Percentiles rank a stretch among this genome's conserved stretches.
phyloP scores from a whole-genome alignment of 2,113 vertebrate species.

The Acanthochromis polyacanthus region DNA sequence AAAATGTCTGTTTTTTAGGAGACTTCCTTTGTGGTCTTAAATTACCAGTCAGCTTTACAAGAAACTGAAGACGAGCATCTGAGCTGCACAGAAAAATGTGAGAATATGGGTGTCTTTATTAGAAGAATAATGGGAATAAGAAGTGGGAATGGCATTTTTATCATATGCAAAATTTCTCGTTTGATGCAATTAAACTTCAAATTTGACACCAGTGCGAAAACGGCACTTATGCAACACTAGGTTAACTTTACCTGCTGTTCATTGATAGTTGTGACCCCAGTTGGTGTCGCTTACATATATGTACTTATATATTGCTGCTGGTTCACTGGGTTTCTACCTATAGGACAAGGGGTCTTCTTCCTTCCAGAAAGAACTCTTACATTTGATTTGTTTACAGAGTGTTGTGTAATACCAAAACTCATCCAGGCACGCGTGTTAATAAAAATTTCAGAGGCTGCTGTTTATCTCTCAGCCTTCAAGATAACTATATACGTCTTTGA shows the following conservation, averaged over 20 bases:
- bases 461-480: slow-evolving; percentile 62
- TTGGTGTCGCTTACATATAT: no score
- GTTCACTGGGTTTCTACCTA: neutral
- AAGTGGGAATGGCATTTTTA: neutral
- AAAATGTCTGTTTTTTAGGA: slow-evolving; percentile 21
- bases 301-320: neutral
- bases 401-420: slow-evolving; percentile 30
- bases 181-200: neutral
- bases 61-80: slow-evolving; percentile 17
- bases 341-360: neutral
- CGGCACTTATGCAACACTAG: neutral
- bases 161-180: neutral
- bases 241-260: neutral
- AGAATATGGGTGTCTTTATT: neutral
- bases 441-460: slow-evolving; percentile 68
- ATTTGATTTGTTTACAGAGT: slow-evolving; percentile 42
- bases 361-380: slow-evolving; percentile 1
- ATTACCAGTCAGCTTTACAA: neutral
- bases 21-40: slow-evolving; percentile 59
- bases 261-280: neutral
- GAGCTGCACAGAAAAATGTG: neutral
- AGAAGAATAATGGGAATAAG: no score
- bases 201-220: neutral
- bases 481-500: slow-evolving; percentile 29
- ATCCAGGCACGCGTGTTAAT: slow-evolving; percentile 32